phyloP scores from a whole-genome alignment of 2,888 invertebrate genomes.

The Machimus rusticus region DNA sequence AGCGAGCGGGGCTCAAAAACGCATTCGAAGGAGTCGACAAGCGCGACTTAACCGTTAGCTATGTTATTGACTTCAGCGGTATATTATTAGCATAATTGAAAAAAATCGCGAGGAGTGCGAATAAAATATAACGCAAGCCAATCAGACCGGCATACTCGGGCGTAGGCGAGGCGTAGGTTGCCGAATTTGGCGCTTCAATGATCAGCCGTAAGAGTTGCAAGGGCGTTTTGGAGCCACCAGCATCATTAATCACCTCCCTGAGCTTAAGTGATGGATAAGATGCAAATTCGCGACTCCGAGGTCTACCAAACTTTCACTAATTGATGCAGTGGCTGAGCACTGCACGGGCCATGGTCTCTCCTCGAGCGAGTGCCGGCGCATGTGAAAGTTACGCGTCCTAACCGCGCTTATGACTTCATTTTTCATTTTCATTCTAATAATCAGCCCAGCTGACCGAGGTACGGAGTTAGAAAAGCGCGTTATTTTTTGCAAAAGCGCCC shows the following conservation, averaged over 20 bases:
- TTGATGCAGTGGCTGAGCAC: background rate
- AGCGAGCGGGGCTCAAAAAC: background rate
- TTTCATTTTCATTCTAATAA: background rate
- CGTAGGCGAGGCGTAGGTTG: slow-evolving; percentile 4
- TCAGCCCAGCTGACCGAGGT: background rate
- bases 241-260: slow-evolving; percentile 4
- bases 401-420: background rate
- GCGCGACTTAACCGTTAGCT: background rate
- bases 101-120: background rate
- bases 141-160: background rate
- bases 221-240: background rate
- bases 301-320: background rate
- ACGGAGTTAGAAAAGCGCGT: background rate
- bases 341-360: background rate
- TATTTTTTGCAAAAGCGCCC: background rate
- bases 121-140: background rate
- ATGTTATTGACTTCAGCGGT: background rate
- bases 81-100: background rate
- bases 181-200: slow-evolving; percentile 28
- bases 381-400: background rate
- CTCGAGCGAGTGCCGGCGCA: background rate
- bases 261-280: background rate
- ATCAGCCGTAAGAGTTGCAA: background rate
- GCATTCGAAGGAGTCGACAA: background rate
- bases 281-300: background rate